Base-by-base conservation (phyloP, 2,888 invertebrate species). In the Cylindroiulus punctatus region DNA sequence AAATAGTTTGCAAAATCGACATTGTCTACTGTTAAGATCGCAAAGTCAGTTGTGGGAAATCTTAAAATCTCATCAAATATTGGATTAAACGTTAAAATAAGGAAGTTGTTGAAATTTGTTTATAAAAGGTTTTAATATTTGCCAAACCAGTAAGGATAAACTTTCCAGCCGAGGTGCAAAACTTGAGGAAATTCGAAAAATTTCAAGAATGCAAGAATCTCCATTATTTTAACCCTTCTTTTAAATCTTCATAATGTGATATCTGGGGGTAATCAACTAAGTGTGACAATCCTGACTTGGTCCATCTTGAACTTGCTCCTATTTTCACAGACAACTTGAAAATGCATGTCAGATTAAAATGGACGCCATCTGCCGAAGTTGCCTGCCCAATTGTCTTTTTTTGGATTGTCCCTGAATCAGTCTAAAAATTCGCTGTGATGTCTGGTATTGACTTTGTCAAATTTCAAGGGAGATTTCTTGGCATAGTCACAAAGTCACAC, bases 401-500 rank as follows among this genome's bases (percentile, higher is more conserved):
- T 57, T 14, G n/a, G 57, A 22, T 57, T 22, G 7, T 22, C n/a
- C n/a, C 57, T n/a, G 8, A n/a, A 57, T 57, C 22, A 4, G n/a
- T 7, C 22, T 57, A 22, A 22, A 57, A 57, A 57, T 57, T 57
- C 17, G 26, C 12, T 26, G 30, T 26, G 76, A 30, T 30, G 76
- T 76, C 10, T 76, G 14, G 30, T 32, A 32, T 30, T 32, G 10
- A 30, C 4, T 76, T 32, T 4, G 76, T 76, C 17, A 76, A 32
- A 76, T 76, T 30, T 76, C 30, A 30, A 14, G 30, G 22, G 12
- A 76, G 76, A 76, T 14, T 76, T 30, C 26, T 76, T 30, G 30
- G 76, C 17, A 30, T 76, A 76, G 76, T 76, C 76, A 32, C 76
- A 30, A 30, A 76, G 76, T 76, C 76, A 76, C 76, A 76, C 76